Evolutionary conservation across 1,140 invertebrate genomes (phyloP).

Genomic region (Anagrus nilaparvatae): DNA sequence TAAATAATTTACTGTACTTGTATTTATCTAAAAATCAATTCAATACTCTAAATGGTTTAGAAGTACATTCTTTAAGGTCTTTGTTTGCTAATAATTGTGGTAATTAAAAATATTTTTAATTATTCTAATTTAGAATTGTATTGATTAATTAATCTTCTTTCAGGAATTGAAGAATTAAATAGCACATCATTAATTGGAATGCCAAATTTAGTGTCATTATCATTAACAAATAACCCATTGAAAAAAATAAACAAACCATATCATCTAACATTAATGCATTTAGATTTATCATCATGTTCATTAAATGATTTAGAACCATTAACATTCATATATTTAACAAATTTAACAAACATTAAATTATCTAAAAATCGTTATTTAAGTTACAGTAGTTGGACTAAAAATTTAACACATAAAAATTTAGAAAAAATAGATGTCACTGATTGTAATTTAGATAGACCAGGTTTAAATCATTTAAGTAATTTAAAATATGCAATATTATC

Average conservation of each 20-base stretch:
- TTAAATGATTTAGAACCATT: constrained; percentile 28
- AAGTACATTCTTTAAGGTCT: constrained; percentile 18
- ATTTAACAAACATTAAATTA: constrained; percentile 28
- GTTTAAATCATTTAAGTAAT: constrained; percentile 48
- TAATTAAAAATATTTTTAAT: constrained; percentile 13
- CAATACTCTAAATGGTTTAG: constrained; percentile 20
- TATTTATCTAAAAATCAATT: constrained; percentile 28
- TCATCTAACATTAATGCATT: constrained; percentile 25
- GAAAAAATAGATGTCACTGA: constrained; percentile 50
- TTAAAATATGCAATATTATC: constrained; percentile 46
- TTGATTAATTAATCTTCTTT: constrained; percentile 4
- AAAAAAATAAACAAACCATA: constrained; percentile 23
- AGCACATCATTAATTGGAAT: constrained; percentile 24
- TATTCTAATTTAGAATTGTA: constrained; percentile 10
- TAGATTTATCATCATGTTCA: constrained; percentile 34
- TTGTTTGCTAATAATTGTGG: constrained; percentile 27
- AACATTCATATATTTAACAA: constrained; percentile 27
- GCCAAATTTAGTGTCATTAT: constrained; percentile 25
- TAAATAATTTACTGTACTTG: constrained; percentile 21
- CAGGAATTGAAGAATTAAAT: constrained; percentile 24
- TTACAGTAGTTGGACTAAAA: too few relatives aligned
- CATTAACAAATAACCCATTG: constrained; percentile 30
- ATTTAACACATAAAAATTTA: too few relatives aligned
- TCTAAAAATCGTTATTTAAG: constrained; percentile 30
- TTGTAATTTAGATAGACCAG: constrained; percentile 52